Conservation (phyloP, 2,113 vertebrate species). For the Anoura caudifer region DNA sequence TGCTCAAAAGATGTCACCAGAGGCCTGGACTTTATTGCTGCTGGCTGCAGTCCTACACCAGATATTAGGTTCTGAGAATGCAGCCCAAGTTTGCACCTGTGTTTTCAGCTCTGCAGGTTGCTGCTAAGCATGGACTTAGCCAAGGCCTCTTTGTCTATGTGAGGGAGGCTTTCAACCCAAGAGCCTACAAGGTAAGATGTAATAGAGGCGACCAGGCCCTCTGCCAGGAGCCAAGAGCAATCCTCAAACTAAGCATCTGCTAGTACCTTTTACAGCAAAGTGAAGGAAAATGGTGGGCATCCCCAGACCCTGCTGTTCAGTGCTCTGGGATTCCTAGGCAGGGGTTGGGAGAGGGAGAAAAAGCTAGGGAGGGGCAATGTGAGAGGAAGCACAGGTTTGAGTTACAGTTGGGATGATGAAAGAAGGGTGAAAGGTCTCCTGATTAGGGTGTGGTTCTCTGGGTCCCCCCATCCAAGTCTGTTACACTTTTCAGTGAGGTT, state of each 20-base stretch:
- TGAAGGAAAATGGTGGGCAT: neutral
- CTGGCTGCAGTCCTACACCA: neutral
- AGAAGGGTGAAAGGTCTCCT: neutral
- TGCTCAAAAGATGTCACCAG: neutral
- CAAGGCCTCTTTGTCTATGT: neutral
- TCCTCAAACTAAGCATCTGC: neutral
- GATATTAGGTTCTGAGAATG: neutral
- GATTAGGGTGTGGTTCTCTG: neutral
- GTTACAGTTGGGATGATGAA: neutral
- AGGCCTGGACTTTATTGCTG: neutral
- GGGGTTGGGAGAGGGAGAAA: neutral
- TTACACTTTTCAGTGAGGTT: neutral
- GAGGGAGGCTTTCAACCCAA: neutral
- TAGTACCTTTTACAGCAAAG: neutral
- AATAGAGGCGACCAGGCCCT: neutral
- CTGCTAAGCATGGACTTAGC: neutral
- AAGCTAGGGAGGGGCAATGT: neutral
- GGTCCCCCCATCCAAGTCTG: neutral
- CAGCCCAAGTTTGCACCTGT: neutral
- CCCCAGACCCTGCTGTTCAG: neutral
- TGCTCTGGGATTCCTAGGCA: neutral
- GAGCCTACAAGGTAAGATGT: neutral
- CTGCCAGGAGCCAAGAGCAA: neutral
- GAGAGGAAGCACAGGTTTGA: neutral
- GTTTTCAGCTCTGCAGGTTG: neutral